Evolutionary conservation across 2,888 invertebrate genomes (phyloP), one percentile per base, ranked within the genome.

Genomic region (Argyra leucocephala): DNA sequence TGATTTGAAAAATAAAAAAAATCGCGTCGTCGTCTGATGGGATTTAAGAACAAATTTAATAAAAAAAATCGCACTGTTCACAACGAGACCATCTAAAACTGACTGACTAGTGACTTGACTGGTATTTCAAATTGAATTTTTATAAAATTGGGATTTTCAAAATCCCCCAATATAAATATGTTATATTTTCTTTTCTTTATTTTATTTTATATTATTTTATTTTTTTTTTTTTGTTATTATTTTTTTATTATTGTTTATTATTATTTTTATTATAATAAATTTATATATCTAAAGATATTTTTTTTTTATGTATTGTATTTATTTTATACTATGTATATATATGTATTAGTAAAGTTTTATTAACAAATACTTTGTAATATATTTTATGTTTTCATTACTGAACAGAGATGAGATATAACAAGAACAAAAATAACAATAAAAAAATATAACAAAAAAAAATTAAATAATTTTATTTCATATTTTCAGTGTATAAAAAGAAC

Each of bases 41-140:
- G 48, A 48, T 1, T n/a, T 18, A n/a, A 48, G 48, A 48, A 48
- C 18, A 48, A 48, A 48, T 2, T 48, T n/a, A n/a, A n/a, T n/a
- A n/a, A n/a, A 48, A 18, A 48, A 48, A 48, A 48, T 5, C 48
- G 48, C n/a, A 48, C 48, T 48, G 48, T 48, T 48, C 48, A 48
- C 48, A 48, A 48, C 48, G 48, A 48, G n/a, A 48, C 48, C 48
- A 48, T 48, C 48, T 18, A 48, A 48, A 48, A 48, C 48, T 48
- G 48, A 48, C n/a, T 48, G 48, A 12, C 7, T 31, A n/a, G n/a
- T 26, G 26, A 26, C 6, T 37, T 48, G 12, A 48, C 48, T 48
- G 12, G 12, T 37, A 10, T 48, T 48, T 12, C 48, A 48, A 48
- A 48, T 48, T 18, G 18, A 48, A 12, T 48, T 48, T 48, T 48